Conservation (phyloP, 2,113 vertebrate genomes). For the Gymnarchus niloticus region DNA sequence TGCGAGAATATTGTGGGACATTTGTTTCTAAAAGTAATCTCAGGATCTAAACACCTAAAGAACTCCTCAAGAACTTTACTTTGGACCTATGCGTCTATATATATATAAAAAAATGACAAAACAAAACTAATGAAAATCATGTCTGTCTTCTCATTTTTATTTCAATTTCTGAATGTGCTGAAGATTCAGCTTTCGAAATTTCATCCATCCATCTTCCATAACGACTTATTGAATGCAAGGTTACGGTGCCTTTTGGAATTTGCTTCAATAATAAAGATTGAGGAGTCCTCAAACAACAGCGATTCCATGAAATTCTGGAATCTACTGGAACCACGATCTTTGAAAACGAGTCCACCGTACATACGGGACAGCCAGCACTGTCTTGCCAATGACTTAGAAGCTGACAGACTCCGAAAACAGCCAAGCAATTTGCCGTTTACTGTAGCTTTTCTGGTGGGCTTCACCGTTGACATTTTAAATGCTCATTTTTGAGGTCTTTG, state of each 20-base stretch:
- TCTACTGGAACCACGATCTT: not conserved
- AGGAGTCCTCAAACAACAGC: not conserved
- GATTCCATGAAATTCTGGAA: not conserved
- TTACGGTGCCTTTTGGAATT: not conserved
- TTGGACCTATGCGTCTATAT: no score
- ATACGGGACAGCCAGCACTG: not conserved
- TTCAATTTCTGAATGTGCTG: not conserved
- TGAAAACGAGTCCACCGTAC: not conserved
- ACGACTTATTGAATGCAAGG: not conserved
- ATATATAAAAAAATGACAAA: no score
- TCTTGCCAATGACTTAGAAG: not conserved
- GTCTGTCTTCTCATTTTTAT: not conserved
- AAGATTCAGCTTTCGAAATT: not conserved
- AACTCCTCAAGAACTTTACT: not conserved
- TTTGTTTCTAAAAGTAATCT: not conserved
- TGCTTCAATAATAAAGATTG: not conserved
- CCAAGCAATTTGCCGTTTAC: not conserved
- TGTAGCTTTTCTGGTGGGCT: not conserved
- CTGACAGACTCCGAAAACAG: not conserved
- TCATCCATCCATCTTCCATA: not conserved
- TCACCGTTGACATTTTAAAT: not conserved
- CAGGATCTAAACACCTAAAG: not conserved
- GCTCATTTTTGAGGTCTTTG: not conserved
- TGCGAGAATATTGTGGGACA: not conserved
- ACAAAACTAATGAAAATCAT: not conserved